Evolutionary conservation across 1,140 invertebrate genomes (phyloP).

Genomic region (Daktulosphaira vitifoliae): DNA sequence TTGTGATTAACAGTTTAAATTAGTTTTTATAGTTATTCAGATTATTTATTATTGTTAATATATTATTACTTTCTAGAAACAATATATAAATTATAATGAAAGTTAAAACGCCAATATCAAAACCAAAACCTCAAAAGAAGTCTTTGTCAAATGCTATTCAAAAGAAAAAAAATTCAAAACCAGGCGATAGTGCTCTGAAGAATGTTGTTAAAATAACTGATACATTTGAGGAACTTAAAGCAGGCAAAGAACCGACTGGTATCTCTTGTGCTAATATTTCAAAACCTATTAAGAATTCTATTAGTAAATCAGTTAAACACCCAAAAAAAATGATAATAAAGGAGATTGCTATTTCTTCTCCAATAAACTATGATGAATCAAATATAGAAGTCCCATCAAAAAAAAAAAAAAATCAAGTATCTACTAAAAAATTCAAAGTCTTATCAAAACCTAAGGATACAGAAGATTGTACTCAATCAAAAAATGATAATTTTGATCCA

Average conservation of each 20-base stretch:
- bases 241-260: neutral
- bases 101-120: neutral
- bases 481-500: neutral
- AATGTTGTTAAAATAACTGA: constrained; percentile 17
- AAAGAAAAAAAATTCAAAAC: constrained; percentile 16
- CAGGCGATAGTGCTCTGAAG: neutral
- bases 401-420: no score
- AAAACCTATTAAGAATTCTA: neutral
- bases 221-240: constrained; percentile 3
- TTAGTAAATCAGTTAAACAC: neutral
- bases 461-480: no score
- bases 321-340: no score
- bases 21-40: no score
- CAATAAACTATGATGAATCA: no score
- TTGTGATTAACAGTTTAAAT: no score
- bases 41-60: no score
- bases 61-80: no score
- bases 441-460: no score
- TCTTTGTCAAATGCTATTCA: neutral
- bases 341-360: no score
- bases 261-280: constrained; percentile 1
- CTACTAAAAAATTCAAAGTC: no score
- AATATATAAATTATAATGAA: constrained; percentile 13
- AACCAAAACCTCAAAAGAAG: neutral
- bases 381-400: no score